phyloP scores from a whole-genome alignment of 2,888 invertebrate species.

The Gerris lacustris region DNA sequence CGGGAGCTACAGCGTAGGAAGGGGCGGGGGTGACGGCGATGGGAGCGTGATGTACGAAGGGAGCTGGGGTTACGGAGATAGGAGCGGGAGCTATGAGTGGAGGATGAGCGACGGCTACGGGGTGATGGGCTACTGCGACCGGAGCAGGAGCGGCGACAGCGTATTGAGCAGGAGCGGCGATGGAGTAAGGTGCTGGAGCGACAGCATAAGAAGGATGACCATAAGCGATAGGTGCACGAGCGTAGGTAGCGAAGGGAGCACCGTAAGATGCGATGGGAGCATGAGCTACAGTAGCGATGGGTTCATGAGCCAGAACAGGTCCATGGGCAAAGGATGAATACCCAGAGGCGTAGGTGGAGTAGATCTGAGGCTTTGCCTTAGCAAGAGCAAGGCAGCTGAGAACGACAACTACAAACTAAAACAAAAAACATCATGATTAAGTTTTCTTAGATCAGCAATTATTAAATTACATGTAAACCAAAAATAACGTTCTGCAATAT shows the following conservation, averaged over 20 bases:
- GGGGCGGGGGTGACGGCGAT: slow-evolving; percentile 26
- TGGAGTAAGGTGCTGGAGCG: neutral
- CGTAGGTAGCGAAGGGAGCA: neutral
- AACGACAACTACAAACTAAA: neutral
- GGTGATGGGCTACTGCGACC: slow-evolving; percentile 7
- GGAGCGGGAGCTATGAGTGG: slow-evolving; percentile 26
- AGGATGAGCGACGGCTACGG: slow-evolving; percentile 8
- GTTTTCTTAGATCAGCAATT: too few relatives aligned
- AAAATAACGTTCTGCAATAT: too few relatives aligned
- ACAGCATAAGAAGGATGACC: neutral
- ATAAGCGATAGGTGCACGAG: neutral
- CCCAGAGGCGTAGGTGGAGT: neutral
- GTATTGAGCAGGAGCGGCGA: neutral
- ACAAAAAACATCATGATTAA: neutral
- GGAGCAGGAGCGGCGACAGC: slow-evolving; percentile 10
- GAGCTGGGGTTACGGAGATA: slow-evolving; percentile 28
- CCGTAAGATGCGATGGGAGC: neutral
- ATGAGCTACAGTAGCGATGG: neutral
- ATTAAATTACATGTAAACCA: too few relatives aligned
- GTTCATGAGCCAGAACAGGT: neutral
- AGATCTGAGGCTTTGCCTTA: neutral
- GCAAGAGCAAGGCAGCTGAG: neutral
- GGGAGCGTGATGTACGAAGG: slow-evolving; percentile 26
- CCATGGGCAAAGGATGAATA: neutral
- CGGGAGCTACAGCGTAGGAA: slow-evolving; percentile 19